Percentiles rank a stretch among this genome's conserved stretches.
These are phyloP conservation scores for Phoebastria nigripes DNA, from an alignment of 2,797 vertebrate species.

Conservation along the genomic window DNA sequence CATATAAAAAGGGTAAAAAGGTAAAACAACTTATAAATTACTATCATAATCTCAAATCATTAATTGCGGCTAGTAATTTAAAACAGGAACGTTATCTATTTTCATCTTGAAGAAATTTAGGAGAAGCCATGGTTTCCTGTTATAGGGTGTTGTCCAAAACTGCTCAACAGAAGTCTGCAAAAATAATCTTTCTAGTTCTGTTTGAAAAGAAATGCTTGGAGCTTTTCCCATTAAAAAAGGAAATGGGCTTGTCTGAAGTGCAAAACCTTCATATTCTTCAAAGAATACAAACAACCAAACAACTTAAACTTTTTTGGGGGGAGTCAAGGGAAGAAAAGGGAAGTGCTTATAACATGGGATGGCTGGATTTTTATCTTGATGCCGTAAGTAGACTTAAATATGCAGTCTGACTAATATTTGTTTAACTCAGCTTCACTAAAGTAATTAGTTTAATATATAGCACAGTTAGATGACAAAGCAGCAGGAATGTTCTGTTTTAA, in stretches of 20 bases:
- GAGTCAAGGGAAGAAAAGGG: neutral
- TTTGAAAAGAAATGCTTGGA: slow-evolving; percentile 82
- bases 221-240: slow-evolving; percentile 79
- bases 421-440: slow-evolving; percentile 10
- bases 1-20: neutral
- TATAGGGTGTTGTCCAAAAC: slow-evolving; percentile 81
- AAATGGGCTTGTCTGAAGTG: slow-evolving; percentile 69
- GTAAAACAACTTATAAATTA: slow-evolving; percentile 22
- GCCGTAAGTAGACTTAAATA: slow-evolving; percentile 25
- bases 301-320: neutral
- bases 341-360: slow-evolving; percentile 11
- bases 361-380: slow-evolving; percentile 46
- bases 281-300: slow-evolving; percentile 50
- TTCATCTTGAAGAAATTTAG: slow-evolving; percentile 86
- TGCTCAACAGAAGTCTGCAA: slow-evolving; percentile 85
- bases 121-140: slow-evolving; percentile 90
- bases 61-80: slow-evolving; percentile 77
- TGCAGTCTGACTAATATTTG: slow-evolving; percentile 5
- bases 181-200: slow-evolving; percentile 85
- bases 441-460: slow-evolving; percentile 48
- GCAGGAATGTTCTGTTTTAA: slow-evolving; percentile 6
- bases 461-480: slow-evolving; percentile 7
- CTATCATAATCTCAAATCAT: slow-evolving; percentile 70
- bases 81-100: slow-evolving; percentile 81
- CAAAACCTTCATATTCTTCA: slow-evolving; percentile 42